Conservation (phyloP, 2,888 invertebrate genomes). For the Mythimna lalbum region DNA sequence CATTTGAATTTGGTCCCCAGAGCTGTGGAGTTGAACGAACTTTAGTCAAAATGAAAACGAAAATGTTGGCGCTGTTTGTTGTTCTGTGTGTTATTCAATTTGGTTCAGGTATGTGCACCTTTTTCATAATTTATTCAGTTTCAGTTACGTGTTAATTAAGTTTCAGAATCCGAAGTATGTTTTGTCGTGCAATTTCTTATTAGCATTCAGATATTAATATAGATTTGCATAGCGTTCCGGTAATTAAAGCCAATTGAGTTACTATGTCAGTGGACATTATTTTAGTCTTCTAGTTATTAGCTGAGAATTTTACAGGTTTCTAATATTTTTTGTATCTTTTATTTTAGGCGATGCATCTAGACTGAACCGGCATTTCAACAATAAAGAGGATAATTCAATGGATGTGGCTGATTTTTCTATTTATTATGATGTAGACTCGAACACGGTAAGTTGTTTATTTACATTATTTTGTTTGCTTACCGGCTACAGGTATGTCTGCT, state of each 20-base stretch:
- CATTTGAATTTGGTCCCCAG: slow-evolving; percentile 87
- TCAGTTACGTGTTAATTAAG: slow-evolving; percentile 21
- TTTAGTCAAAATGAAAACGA: slow-evolving; percentile 78
- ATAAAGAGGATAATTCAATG: slow-evolving; percentile 78
- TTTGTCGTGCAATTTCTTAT: slow-evolving; percentile 22
- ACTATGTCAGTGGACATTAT: slow-evolving; percentile 9
- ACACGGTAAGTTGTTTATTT: slow-evolving; percentile 75
- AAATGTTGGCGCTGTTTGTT: slow-evolving; percentile 71
- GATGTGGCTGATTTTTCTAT: slow-evolving; percentile 88
- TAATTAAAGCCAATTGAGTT: slow-evolving; percentile 35
- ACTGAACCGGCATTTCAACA: slow-evolving; percentile 58
- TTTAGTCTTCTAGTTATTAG: slow-evolving; percentile 1
- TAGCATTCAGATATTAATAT: slow-evolving; percentile 21
- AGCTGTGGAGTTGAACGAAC: slow-evolving; percentile 75
- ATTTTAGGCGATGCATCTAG: slow-evolving; percentile 54
- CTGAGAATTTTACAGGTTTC: slow-evolving; percentile 21
- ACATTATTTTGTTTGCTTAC: not conserved
- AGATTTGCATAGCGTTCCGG: slow-evolving; percentile 38
- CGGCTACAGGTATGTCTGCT: not conserved
- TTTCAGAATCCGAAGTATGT: slow-evolving; percentile 23
- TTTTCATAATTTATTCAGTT: slow-evolving; percentile 22
- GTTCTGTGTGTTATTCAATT: slow-evolving; percentile 69
- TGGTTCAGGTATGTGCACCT: slow-evolving; percentile 71
- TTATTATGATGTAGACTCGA: slow-evolving; percentile 85
- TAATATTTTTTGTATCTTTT: slow-evolving; percentile 5